Conservation (phyloP, 2,797 vertebrate genomes). For the Coluber constrictor region DNA sequence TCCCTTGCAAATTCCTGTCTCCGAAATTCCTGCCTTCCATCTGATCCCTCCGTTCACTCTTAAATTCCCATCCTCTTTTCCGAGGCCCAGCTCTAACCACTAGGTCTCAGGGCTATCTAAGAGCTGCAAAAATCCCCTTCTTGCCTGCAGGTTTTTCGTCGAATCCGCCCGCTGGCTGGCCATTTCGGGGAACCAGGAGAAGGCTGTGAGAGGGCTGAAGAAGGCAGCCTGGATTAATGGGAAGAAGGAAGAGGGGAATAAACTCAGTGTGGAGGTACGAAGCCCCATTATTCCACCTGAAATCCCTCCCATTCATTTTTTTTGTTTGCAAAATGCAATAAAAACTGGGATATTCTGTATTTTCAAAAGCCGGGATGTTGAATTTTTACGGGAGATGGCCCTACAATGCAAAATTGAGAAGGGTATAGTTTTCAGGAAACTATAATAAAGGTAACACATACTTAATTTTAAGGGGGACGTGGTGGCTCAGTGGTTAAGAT, state of each 20-base stretch:
- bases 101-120: not conserved
- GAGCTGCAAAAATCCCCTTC: not conserved
- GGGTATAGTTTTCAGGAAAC: no score
- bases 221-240: constrained; percentile 34
- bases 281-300: not conserved
- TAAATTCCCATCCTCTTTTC: not conserved
- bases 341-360: not conserved
- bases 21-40: not conserved
- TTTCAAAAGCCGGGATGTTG: not conserved
- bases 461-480: no score
- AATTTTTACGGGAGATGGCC: not conserved
- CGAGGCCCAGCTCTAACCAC: not conserved
- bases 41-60: not conserved
- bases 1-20: no score
- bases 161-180: constrained; percentile 51
- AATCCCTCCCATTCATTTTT: no score
- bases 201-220: constrained; percentile 26
- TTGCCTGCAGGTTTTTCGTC: constrained; percentile 19
- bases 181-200: constrained; percentile 29
- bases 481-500: no score
- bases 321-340: not conserved
- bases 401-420: not conserved
- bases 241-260: constrained; percentile 32
- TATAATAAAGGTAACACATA: no score
- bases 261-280: constrained; percentile 34